phyloP scores from a whole-genome alignment of 1,140 invertebrate genomes.

The Philopotamus ludificatus region DNA sequence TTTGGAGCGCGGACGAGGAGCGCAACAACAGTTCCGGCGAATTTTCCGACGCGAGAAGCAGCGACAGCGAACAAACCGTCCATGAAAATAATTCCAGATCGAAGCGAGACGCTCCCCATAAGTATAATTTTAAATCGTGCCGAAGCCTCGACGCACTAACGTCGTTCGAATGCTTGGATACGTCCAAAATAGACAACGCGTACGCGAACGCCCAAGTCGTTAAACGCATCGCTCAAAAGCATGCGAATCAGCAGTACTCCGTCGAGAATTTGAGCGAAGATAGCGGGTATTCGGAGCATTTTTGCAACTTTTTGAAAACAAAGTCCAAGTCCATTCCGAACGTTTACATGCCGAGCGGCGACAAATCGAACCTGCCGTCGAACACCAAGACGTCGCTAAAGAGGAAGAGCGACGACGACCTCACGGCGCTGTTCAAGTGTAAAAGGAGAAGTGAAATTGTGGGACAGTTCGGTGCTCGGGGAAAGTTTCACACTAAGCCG shows the following conservation, averaged over 20 bases:
- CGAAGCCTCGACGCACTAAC: slow-evolving; percentile 56
- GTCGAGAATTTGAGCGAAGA: slow-evolving; percentile 74
- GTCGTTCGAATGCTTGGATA: slow-evolving; percentile 51
- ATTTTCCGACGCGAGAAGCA: slow-evolving; percentile 44
- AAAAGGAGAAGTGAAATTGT: slow-evolving; percentile 34
- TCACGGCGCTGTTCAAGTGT: slow-evolving; percentile 22
- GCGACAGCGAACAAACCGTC: slow-evolving; percentile 34
- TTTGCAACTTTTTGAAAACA: slow-evolving; percentile 46
- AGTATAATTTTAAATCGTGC: slow-evolving; percentile 51
- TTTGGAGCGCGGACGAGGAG: slow-evolving; percentile 43
- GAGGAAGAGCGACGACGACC: slow-evolving; percentile 33
- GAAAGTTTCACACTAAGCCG: slow-evolving; percentile 22
- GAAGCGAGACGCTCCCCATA: slow-evolving; percentile 46
- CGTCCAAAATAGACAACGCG: slow-evolving; percentile 46
- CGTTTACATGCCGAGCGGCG: slow-evolving; percentile 38
- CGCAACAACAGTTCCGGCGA: slow-evolving; percentile 46
- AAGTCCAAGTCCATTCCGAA: slow-evolving; percentile 53
- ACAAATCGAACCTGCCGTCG: slow-evolving; percentile 41
- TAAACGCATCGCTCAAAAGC: slow-evolving; percentile 41
- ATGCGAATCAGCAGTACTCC: slow-evolving; percentile 58
- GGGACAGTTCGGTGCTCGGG: slow-evolving; percentile 29
- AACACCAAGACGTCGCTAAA: slow-evolving; percentile 2
- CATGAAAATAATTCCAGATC: slow-evolving; percentile 44
- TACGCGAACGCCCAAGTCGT: slow-evolving; percentile 42
- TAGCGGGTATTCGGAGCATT: slow-evolving; percentile 69